Evolutionary conservation across 2,888 invertebrate genomes (phyloP), one percentile per base, ranked within the genome.

Genomic region (Caenorhabditis plicata): DNA sequence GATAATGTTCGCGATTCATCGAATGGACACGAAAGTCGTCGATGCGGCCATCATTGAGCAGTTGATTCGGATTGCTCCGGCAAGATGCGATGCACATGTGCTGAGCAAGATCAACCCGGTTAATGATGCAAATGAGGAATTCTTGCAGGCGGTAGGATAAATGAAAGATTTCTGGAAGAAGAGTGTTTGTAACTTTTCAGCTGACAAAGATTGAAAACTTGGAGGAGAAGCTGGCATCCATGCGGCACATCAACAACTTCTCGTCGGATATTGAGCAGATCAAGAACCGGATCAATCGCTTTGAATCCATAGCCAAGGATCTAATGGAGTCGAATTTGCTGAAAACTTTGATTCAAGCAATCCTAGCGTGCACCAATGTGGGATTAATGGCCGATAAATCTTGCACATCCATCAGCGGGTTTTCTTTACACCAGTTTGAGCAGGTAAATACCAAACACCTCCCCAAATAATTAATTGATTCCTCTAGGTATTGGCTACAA

Each of bases 1-100:
- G 50, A 63, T 76, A 35, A 65, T 74, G 64, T 76, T 74, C 45
- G 76, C 76, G 13, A 67, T 76, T 23, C 73, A 77, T 48, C 53
- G 64, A 36, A 51, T 65, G 54, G 61, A 62, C 33, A 48, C 54
- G 25, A 51, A 45, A 22, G 43, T 49, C 20, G 49, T 65, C 25
- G 52, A 55, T 20, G 17, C 35, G 3, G 22, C 27, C 1, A 35
- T 57, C 0, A 52, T 65, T 8, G 54, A 49, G 5, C 43, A 52
- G 0, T 46, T 65, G 2, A 23, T 47, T 15, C 42, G 51, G 31
- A 43, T 65, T n/a, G 52, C 65, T 9, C 65, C 65, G 15, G 57
- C 65, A 4, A 49, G 51, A 48, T 53, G 55, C 11, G 66, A 67
- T 19, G 42, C 54, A 17, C 50, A 51, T 15, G 33, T 63, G 20